These are phyloP conservation scores for Hippocampus abdominalis DNA, from an alignment of 2,113 vertebrate genomes.

Conservation along the genomic window DNA sequence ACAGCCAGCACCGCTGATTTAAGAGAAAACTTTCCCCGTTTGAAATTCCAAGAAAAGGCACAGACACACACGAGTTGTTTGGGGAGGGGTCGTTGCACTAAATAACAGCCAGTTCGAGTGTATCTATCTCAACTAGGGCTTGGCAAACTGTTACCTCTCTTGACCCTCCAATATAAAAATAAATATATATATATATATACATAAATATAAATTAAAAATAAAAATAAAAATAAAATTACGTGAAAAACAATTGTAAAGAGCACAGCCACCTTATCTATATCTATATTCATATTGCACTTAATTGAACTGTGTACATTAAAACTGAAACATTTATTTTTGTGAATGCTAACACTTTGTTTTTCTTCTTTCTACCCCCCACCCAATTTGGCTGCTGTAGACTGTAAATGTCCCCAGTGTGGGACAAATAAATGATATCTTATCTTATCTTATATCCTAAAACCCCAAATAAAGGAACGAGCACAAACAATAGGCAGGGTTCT, in stretches of 20 bases:
- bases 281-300: too few relatives aligned
- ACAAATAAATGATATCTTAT: too few relatives aligned
- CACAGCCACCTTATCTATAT: too few relatives aligned
- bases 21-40: conserved; percentile 41
- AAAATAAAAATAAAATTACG: background rate
- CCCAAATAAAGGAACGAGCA: background rate
- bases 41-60: conserved; percentile 28
- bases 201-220: too few relatives aligned
- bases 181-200: too few relatives aligned
- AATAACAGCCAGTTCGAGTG: background rate
- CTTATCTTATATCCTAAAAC: conserved; percentile 23
- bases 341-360: too few relatives aligned
- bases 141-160: background rate
- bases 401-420: too few relatives aligned
- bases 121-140: background rate
- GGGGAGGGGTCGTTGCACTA: background rate
- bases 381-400: too few relatives aligned
- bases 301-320: too few relatives aligned
- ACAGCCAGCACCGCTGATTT: conserved; percentile 43
- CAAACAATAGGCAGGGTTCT: background rate
- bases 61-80: conserved; percentile 7
- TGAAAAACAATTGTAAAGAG: too few relatives aligned
- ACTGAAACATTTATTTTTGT: too few relatives aligned
- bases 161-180: background rate
- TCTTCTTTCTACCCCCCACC: too few relatives aligned